phyloP scores from a whole-genome alignment of 2,888 invertebrate species.

The Malthinus seriepunctatus region DNA sequence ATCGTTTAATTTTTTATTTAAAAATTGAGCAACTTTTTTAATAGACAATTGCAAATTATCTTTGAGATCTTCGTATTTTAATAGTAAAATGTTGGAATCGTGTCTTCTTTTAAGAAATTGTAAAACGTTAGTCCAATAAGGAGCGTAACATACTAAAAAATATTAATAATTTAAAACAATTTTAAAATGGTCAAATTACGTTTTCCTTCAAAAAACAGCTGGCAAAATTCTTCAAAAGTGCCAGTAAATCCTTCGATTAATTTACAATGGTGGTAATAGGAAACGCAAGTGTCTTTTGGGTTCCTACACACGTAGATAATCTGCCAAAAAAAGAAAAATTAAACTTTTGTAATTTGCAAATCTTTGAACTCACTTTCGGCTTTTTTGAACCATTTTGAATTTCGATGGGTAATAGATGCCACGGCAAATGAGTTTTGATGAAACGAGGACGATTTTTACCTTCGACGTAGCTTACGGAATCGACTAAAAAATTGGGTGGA shows the following conservation, averaged over 20 bases:
- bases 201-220: conserved; percentile 68
- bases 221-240: conserved; percentile 74
- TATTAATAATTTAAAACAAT: neutral
- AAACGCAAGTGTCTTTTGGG: conserved; percentile 89
- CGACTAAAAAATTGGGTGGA: conserved; percentile 38
- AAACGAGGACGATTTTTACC: conserved; percentile 51
- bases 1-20: conserved; percentile 46
- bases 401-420: conserved; percentile 60
- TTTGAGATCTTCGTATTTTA: conserved; percentile 84
- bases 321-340: conserved; percentile 52
- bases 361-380: conserved; percentile 45
- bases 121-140: conserved; percentile 45
- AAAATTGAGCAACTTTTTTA: conserved; percentile 50
- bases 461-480: conserved; percentile 40
- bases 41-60: conserved; percentile 59
- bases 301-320: conserved; percentile 86
- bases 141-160: conserved; percentile 39
- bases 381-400: conserved; percentile 50
- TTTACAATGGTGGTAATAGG: conserved; percentile 82
- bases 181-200: conserved; percentile 45
- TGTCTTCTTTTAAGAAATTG: conserved; percentile 72
- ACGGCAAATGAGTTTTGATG: conserved; percentile 68
- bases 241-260: conserved; percentile 61
- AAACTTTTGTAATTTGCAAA: neutral
- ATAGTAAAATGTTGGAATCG: conserved; percentile 73